Evolutionary conservation across 2,888 invertebrate species (phyloP), one percentile per base, ranked within the genome.

Genomic region (Therioaphis trifolii): DNA sequence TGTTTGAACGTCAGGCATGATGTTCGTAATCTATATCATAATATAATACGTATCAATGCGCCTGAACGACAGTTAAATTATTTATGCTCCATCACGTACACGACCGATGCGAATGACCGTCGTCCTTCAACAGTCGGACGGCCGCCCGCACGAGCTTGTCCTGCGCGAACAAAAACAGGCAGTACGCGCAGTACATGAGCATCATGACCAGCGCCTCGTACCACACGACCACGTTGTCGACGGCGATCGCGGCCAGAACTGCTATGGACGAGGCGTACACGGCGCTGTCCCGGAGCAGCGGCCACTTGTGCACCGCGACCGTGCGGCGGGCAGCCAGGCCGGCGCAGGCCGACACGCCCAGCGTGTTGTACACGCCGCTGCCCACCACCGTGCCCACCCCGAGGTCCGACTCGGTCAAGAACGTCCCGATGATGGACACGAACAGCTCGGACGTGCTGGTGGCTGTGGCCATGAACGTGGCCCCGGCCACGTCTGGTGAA

Each of bases 381-480:
- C 96, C 96, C 14, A 96, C 93, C 4, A 96, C 94, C 0, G 95
- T 95, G 0, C 96, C 96, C 66, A 96, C 92, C 0, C 96, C 96
- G 88, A 96, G 93, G 87, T 96, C 95, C 0, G 95, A 94, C 86
- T 93, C 90, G 0, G 95, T 94, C 18, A 96, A 89, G 87, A 96
- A 94, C 0, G 96, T 96, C 4, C 95, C 96, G 69, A 98, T 95
- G 52, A 96, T 91, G 87, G 96, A 96, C 58, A 96, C 95, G 89
- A 97, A 97, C 85, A 97, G 92, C 89, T 98, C 98, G 0, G 98
- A 98, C 86, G 95, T 95, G 15, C 96, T 96, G 0, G 98, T 98
- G 1, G 98, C 98, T 0, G 96, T 93, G 0, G 98, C 95, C 95
- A 98, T 96, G 87, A 99, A 98, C 0, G 98, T 98, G 2, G 98